A percentile compares a stretch with the other conserved stretches of the same genome.
Evolutionary conservation across 2,888 invertebrate species (phyloP).

Genomic region (Augiades crinisus): DNA sequence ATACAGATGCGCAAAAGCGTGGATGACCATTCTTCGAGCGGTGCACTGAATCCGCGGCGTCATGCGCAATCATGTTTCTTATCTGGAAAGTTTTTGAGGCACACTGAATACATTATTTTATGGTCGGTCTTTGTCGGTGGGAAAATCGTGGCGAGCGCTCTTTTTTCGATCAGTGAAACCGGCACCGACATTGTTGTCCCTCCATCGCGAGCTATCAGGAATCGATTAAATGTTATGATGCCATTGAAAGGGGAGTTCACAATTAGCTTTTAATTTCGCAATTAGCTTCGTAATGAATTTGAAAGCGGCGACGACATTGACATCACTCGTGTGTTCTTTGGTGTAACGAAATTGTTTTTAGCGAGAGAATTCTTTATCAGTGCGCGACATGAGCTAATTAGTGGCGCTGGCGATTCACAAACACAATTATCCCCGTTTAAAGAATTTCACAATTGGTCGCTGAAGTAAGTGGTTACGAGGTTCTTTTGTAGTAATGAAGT

Average conservation of each 20-base stretch:
- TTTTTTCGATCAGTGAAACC: slow-evolving; percentile 31
- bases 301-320: slow-evolving; percentile 25
- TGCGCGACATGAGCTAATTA: slow-evolving; percentile 22
- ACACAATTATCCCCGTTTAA: slow-evolving; percentile 12
- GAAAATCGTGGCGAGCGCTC: slow-evolving; percentile 29
- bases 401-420: slow-evolving; percentile 7
- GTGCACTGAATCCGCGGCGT: slow-evolving; percentile 45
- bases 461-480: neutral
- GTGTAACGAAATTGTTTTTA: slow-evolving; percentile 21
- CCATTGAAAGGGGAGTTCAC: slow-evolving; percentile 20
- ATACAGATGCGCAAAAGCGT: slow-evolving; percentile 47
- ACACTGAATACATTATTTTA: slow-evolving; percentile 18
- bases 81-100: slow-evolving; percentile 54
- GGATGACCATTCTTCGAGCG: slow-evolving; percentile 46
- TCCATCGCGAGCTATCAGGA: slow-evolving; percentile 22
- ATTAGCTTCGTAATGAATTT: slow-evolving; percentile 21
- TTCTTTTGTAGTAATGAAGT: slow-evolving; percentile 4
- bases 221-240: slow-evolving; percentile 29
- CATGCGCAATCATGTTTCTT: slow-evolving; percentile 60
- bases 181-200: slow-evolving; percentile 31
- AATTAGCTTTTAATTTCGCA: slow-evolving; percentile 18
- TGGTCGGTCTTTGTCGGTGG: slow-evolving; percentile 24
- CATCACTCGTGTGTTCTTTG: slow-evolving; percentile 13
- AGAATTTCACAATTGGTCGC: slow-evolving; percentile 3
- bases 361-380: slow-evolving; percentile 25